These are phyloP conservation scores for Phalacrocorax carbo DNA, from an alignment of 2,113 vertebrate genomes.

Conservation along the genomic window DNA sequence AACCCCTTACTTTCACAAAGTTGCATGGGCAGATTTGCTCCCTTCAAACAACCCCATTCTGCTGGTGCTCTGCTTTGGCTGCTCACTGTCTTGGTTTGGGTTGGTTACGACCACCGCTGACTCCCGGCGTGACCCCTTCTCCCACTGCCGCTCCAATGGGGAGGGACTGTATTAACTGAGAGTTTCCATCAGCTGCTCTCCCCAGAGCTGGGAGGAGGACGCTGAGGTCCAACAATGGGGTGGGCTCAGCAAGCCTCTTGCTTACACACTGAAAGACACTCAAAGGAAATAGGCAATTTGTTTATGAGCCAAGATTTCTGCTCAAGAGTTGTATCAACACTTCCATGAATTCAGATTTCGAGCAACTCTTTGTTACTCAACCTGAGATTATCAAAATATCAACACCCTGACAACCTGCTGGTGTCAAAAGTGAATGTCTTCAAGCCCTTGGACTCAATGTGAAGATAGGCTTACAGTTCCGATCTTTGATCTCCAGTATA, in stretches of 20 bases:
- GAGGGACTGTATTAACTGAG: neutral
- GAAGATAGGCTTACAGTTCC: constrained; percentile 62
- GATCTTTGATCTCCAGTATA: constrained; percentile 75
- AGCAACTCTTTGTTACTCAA: constrained; percentile 62
- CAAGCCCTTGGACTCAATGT: constrained; percentile 51
- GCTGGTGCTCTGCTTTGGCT: neutral
- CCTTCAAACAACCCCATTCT: neutral
- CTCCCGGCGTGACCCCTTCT: neutral
- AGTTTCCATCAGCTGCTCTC: neutral
- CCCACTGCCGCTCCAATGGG: accelerated
- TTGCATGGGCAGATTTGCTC: neutral
- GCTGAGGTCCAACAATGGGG: neutral
- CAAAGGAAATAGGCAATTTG: constrained; percentile 57
- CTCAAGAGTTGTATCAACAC: constrained; percentile 64
- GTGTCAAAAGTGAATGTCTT: constrained; percentile 71
- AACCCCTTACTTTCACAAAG: neutral
- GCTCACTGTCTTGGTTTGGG: neutral
- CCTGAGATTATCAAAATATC: constrained; percentile 73
- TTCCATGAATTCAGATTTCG: constrained; percentile 62
- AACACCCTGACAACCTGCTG: constrained; percentile 71
- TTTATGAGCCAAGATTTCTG: constrained; percentile 55
- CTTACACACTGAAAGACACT: constrained; percentile 2
- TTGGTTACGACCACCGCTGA: accelerated
- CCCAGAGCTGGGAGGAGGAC: neutral
- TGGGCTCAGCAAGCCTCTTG: neutral